Percentiles rank a stretch among this genome's conserved stretches.
phyloP scores from a whole-genome alignment of 2,113 vertebrate species.

The Gymnobelideus leadbeateri region DNA sequence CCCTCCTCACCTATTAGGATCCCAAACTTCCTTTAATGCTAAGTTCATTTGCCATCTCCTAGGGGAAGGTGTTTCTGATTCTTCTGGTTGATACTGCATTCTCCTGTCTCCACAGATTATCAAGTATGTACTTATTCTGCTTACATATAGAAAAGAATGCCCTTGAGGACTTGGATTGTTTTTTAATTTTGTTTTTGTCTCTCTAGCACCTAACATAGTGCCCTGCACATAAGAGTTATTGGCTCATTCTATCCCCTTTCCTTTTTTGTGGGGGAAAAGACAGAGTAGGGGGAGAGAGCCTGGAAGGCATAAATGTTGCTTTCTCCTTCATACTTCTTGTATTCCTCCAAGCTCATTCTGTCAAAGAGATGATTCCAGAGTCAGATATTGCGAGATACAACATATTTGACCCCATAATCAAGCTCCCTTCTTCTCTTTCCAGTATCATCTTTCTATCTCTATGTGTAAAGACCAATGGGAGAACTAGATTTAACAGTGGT shows the following conservation, averaged over 20 bases:
- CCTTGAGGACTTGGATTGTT: neutral
- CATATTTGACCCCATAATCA: neutral
- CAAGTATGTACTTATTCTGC: neutral
- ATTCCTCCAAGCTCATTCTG: neutral
- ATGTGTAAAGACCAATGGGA: neutral
- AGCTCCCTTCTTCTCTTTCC: neutral
- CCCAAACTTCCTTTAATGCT: neutral
- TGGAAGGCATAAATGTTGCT: neutral
- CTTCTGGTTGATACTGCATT: neutral
- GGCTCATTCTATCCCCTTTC: neutral
- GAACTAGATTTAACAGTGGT: neutral
- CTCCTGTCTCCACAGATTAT: neutral
- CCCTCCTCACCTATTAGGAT: neutral
- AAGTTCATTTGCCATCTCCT: neutral
- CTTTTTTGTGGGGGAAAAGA: neutral
- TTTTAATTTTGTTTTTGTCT: neutral
- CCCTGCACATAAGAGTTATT: neutral
- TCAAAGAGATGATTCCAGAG: neutral
- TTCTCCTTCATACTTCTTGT: neutral
- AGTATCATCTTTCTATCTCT: neutral
- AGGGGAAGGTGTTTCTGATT: neutral
- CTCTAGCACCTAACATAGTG: neutral
- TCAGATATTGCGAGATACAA: neutral
- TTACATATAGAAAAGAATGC: neutral
- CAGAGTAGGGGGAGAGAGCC: neutral